phyloP scores from a whole-genome alignment of 53 echinoderm and acorn worm species.

The Patiria pectinifera region DNA sequence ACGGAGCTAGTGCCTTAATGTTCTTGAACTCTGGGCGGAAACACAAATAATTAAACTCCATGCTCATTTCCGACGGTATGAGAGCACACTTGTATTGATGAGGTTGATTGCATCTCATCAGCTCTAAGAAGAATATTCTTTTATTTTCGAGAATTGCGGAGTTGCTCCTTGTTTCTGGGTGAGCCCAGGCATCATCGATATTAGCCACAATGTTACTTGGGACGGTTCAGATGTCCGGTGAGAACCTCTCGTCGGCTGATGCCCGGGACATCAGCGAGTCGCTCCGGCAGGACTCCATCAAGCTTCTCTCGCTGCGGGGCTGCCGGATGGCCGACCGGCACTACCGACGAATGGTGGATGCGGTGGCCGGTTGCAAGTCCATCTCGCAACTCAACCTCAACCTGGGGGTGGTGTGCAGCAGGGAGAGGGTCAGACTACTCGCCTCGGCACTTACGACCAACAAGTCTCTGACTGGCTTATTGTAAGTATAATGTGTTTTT shows the following conservation, averaged over 20 bases:
- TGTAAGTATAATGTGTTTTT: conserved; percentile 75
- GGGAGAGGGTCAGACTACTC: conserved; percentile 53
- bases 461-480: conserved; percentile 67
- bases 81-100: too few relatives aligned
- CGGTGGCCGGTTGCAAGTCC: conserved; percentile 61
- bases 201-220: conserved; percentile 59
- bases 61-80: too few relatives aligned
- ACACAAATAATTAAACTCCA: too few relatives aligned
- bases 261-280: conserved; percentile 69
- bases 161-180: background rate
- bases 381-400: conserved; percentile 70
- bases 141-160: background rate
- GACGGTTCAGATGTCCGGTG: conserved; percentile 68
- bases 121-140: background rate
- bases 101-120: background rate
- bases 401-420: conserved; percentile 65
- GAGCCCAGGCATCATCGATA: background rate
- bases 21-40: too few relatives aligned
- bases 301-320: conserved; percentile 66
- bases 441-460: conserved; percentile 64
- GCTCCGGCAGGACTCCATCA: conserved; percentile 55
- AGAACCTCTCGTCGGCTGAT: conserved; percentile 60
- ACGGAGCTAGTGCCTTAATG: too few relatives aligned
- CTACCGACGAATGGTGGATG: conserved; percentile 57
- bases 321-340: conserved; percentile 66